phyloP scores from a whole-genome alignment of 2,888 invertebrate species.

The Dorcus parallelipipedus region DNA sequence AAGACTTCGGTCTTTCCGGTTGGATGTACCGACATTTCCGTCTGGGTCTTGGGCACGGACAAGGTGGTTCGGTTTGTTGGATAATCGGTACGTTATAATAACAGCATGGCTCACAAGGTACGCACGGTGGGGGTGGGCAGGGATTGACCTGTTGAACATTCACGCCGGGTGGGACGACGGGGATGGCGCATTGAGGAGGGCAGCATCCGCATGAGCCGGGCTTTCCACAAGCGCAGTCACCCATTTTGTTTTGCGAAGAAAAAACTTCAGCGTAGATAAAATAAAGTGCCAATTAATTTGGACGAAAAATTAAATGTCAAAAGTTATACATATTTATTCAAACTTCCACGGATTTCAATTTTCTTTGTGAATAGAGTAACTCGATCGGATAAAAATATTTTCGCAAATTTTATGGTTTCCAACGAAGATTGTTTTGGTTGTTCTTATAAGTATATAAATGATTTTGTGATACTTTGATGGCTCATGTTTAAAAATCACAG shows the following conservation, averaged over 20 bases:
- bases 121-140: constrained; percentile 22
- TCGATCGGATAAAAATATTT: not conserved
- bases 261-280: not conserved
- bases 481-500: no score
- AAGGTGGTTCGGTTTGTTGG: constrained; percentile 21
- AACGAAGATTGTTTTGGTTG: no score
- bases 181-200: constrained; percentile 11
- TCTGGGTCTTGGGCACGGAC: constrained; percentile 22
- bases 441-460: no score
- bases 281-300: constrained; percentile 8
- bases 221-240: constrained; percentile 12
- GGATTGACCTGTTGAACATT: constrained; percentile 35
- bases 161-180: constrained; percentile 19
- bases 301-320: constrained; percentile 15
- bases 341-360: not conserved
- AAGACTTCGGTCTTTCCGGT: constrained; percentile 56
- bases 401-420: no score
- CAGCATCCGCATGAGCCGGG: not conserved
- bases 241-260: constrained; percentile 6
- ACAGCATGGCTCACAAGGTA: constrained; percentile 21
- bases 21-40: constrained; percentile 51
- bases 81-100: constrained; percentile 38
- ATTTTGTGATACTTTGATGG: no score
- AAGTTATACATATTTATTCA: constrained; percentile 13
- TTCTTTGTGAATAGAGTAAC: not conserved